Evolutionary conservation across 2,888 invertebrate genomes (phyloP), one percentile per base, ranked within the genome.

Genomic region (Allolobophora icterica): DNA sequence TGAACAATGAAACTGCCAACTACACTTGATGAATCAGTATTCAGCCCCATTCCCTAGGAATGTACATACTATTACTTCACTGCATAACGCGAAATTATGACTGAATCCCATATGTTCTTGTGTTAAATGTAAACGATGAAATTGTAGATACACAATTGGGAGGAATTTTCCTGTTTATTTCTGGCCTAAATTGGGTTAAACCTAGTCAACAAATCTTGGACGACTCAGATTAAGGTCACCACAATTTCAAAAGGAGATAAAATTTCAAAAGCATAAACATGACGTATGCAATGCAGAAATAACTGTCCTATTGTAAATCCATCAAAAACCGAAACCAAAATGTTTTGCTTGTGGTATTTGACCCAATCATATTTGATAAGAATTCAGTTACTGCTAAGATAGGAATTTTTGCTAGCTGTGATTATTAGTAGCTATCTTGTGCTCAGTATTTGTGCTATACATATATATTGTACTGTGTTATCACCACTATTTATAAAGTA

Each of bases 351-450:
- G 30, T 1, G 1, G 71, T 71, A 8, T 71, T 71, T n/a, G 11
- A n/a, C 71, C n/a, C 71, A n/a, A 71, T 71, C n/a, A 71, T 71
- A n/a, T 71, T 71, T 71, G n/a, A 71, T 71, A 30, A 71, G 71
- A n/a, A 71, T 71, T 71, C n/a, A 30, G 4, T 71, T 11, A 71
- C n/a, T n/a, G 71, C n/a, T 71, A 71, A 17, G 71, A 5, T n/a
- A n/a, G 0, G n/a, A 71, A n/a, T 17, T 38, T 71, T 71, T 71
- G 30, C 11, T n/a, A 71, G 8, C 71, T 71, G n/a, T 71, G 6
- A n/a, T 52, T 71, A 30, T 6, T 71, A 13, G 30, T 71, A 71
- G n/a, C 71, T 2, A 52, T 52, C 52, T 8, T 30, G n/a, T 71
- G 71, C 71, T 71, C 71, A 71, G 13, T 71, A 71, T n/a, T 71